Conservation (phyloP, 2,797 vertebrate species). For the Notolepis coatsorum region DNA sequence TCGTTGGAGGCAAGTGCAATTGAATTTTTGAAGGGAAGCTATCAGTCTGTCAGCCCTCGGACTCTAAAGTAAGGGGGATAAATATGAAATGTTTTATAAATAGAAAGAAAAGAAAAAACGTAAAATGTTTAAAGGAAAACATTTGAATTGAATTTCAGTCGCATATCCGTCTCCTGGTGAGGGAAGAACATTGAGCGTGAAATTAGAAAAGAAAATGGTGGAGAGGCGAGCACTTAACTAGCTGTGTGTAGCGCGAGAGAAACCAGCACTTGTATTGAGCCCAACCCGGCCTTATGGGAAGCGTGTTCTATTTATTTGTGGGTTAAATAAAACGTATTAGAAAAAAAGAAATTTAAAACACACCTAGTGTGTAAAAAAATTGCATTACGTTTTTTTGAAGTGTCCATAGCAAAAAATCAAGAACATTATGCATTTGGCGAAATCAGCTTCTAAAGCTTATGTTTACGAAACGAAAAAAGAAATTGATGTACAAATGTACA, state of each 20-base stretch:
- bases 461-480: conserved; percentile 83
- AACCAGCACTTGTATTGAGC: conserved; percentile 96
- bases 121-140: conserved; percentile 71
- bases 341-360: conserved; percentile 75
- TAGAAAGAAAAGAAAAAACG: conserved; percentile 73
- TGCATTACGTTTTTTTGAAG: conserved; percentile 79
- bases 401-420: conserved; percentile 84
- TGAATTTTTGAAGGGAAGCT: conserved; percentile 97
- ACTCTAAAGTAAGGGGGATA: conserved; percentile 99
- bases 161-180: conserved; percentile 66
- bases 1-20: conserved; percentile 99
- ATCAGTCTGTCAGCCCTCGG: conserved; percentile 99
- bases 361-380: conserved; percentile 86
- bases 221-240: conserved; percentile 87
- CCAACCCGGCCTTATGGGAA: conserved; percentile 85
- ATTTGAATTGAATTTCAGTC: conserved; percentile 73
- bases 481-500: conserved; percentile 75
- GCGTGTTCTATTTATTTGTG: conserved; percentile 84
- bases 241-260: conserved; percentile 77
- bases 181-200: conserved; percentile 80
- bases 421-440: conserved; percentile 90
- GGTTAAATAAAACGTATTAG: conserved; percentile 51
- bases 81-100: conserved; percentile 72
- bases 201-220: conserved; percentile 73
- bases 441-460: conserved; percentile 90